phyloP scores from a whole-genome alignment of 2,113 vertebrate genomes.

The Lepidothrix coronata region DNA sequence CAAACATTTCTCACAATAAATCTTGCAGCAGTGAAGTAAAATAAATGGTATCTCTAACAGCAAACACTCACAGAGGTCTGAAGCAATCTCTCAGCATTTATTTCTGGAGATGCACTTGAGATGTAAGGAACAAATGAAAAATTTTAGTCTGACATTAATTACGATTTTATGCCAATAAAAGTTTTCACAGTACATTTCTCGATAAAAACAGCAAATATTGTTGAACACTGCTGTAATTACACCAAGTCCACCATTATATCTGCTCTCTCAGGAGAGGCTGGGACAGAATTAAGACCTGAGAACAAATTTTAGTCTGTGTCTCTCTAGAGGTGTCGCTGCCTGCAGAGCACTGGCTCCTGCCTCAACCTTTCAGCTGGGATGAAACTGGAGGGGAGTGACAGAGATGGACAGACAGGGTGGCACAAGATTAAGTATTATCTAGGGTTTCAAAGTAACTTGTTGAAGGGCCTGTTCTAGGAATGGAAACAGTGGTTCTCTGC shows the following conservation, averaged over 20 bases:
- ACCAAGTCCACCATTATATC: accelerated
- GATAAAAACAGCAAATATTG: background rate
- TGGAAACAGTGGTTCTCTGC: background rate
- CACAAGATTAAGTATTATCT: accelerated
- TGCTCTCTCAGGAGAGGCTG: background rate
- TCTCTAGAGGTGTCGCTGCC: background rate
- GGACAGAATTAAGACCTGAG: background rate
- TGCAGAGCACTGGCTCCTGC: background rate
- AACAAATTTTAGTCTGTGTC: background rate
- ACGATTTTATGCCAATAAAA: background rate
- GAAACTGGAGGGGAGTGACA: background rate
- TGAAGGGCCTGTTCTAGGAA: background rate
- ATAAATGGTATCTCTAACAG: background rate
- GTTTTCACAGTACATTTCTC: background rate
- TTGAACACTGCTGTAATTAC: background rate
- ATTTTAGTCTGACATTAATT: background rate
- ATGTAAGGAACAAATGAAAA: background rate
- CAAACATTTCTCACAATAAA: background rate
- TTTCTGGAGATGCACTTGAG: background rate
- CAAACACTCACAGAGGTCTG: background rate
- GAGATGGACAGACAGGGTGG: background rate
- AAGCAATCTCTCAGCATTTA: background rate
- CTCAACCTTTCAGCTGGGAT: background rate
- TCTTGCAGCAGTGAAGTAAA: background rate
- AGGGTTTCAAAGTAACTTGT: background rate